Evolutionary conservation across 2,888 invertebrate genomes (phyloP), one percentile per base, ranked within the genome.

Genomic region (Agrypnus murinus): DNA sequence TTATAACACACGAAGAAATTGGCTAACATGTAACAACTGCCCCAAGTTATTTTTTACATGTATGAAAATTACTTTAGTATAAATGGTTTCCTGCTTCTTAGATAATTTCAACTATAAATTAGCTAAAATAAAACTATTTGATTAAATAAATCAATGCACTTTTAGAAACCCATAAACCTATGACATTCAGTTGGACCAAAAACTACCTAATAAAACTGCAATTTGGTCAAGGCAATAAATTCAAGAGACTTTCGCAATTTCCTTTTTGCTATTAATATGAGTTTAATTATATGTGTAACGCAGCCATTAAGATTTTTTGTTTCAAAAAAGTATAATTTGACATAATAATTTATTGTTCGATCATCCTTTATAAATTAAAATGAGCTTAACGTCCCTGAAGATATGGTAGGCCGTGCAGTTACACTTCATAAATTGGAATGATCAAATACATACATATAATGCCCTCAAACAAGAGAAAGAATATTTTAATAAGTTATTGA

Each of bases 331-430:
- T 25, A 25, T 25, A 40, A 12, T 40, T 12, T 7, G 40, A 12
- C 40, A n/a, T 40, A 7, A 40, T 40, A 25, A 25, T 46, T 34
- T 14, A 53, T 53, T 25, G 15, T 14, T 34, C 34, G 10, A 31
- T 53, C 8, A 15, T 31, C 53, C 53, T 53, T n/a, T 40, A 4
- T 53, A 53, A 53, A 53, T 14, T 53, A 34, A 46, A 25, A 46
- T 19, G 17, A n/a, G 19, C 43, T 43, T 15, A 43, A 43, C 15
- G 43, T 43, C 43, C 48, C 6, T 31, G 31, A 25, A 48, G 3
- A 40, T 40, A 2, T 12, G 40, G 2, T 4, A 40, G 12, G 40
- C 12, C 25, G 5, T 5, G 3, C 25, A 25, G 2, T 25, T 25
- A 25, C 25, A 25, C 25, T 25, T 25, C 5, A 25, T 25, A 3